Evolutionary conservation across 2,888 invertebrate species (phyloP).

Genomic region (Machimus atricapillus): DNA sequence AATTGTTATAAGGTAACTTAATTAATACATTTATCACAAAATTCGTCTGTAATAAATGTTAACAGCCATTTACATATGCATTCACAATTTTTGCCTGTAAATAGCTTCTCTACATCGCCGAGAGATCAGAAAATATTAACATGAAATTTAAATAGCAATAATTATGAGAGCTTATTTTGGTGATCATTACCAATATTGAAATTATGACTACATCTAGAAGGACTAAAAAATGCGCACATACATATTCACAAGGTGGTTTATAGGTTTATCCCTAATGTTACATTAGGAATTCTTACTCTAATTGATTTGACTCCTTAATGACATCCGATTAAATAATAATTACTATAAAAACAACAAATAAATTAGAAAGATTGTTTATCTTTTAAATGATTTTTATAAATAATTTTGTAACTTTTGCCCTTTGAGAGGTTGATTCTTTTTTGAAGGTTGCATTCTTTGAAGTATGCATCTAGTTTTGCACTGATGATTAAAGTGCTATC

Average conservation of each 20-base stretch:
- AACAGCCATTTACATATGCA: not conserved
- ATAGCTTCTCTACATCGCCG: not conserved
- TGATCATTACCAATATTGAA: not conserved
- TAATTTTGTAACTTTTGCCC: not conserved
- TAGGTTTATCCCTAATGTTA: constrained; percentile 10
- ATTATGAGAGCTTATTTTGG: not conserved
- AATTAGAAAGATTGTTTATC: constrained; percentile 4
- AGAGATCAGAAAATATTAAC: not conserved
- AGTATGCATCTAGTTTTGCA: not conserved
- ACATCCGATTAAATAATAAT: constrained; percentile 34
- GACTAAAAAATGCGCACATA: constrained; percentile 23
- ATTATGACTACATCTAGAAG: constrained; percentile 25
- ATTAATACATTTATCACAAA: not conserved
- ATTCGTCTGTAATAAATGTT: not conserved
- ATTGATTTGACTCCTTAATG: constrained; percentile 22
- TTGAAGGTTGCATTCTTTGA: not conserved
- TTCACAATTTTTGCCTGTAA: not conserved
- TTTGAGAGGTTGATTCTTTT: not conserved
- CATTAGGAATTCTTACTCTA: constrained; percentile 11
- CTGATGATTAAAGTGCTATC: not conserved
- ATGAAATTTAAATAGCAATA: not conserved
- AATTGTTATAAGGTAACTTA: not conserved
- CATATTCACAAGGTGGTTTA: constrained; percentile 33
- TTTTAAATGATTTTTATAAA: not conserved
- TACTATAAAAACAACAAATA: constrained; percentile 35